A percentile compares a stretch with the other conserved stretches of the same genome.
phyloP scores from a whole-genome alignment of 2,888 invertebrate species.

The Drosophila bunnanda region DNA sequence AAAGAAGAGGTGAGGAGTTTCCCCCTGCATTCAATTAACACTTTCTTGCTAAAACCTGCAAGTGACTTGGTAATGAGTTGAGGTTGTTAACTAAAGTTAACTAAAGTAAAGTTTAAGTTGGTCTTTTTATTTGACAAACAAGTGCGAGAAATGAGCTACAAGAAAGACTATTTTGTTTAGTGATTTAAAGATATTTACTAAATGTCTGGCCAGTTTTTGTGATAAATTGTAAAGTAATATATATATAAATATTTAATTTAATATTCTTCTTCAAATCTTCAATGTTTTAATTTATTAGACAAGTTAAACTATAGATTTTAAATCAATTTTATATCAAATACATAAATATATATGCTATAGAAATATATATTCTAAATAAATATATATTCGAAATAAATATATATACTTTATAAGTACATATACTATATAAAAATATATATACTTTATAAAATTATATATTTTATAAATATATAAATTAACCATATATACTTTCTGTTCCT shows the following conservation, averaged over 20 bases:
- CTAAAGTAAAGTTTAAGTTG: conserved; percentile 4
- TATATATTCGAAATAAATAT: too few species aligned
- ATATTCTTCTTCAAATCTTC: too few species aligned
- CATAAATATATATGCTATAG: too few species aligned
- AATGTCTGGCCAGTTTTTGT: neutral
- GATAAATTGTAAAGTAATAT: neutral
- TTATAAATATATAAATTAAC: neutral
- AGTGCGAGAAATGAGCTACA: neutral
- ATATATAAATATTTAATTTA: too few species aligned
- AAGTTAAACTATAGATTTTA: too few species aligned
- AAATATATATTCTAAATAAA: too few species aligned
- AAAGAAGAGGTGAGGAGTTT: neutral
- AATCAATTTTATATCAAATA: too few species aligned
- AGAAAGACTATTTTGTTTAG: too few species aligned
- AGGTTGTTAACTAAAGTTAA: conserved; percentile 15
- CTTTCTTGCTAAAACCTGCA: conserved; percentile 19
- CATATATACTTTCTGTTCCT: conserved; percentile 23
- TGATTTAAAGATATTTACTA: neutral
- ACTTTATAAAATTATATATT: neutral
- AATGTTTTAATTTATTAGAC: too few species aligned
- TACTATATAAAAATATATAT: too few species aligned
- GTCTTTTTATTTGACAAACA: neutral
- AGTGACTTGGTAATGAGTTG: conserved; percentile 2
- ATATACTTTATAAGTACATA: too few species aligned
- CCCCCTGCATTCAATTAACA: conserved; percentile 33